Percentiles rank a stretch among this genome's conserved stretches.
Conservation (phyloP, 53 echinoderm and acorn worm genomes). For the Hippasteria phrygiana region DNA sequence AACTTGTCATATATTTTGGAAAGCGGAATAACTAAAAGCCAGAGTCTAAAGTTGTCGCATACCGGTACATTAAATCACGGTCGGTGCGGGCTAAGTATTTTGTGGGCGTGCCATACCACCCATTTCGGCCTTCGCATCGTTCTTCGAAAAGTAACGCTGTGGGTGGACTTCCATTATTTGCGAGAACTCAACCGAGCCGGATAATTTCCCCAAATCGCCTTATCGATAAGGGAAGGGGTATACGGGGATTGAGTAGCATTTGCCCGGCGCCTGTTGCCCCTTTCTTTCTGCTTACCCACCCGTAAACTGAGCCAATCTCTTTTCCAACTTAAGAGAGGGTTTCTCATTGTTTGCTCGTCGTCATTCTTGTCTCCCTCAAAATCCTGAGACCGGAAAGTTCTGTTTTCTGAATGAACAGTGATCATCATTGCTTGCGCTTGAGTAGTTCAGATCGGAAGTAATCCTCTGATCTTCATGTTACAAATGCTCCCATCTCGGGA, state of each 20-base stretch:
- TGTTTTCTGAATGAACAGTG: constrained; percentile 22
- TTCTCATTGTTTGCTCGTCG: background rate
- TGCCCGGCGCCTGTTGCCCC: no score
- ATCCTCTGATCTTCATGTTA: background rate
- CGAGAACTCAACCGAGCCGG: constrained; percentile 10
- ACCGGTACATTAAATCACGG: no score
- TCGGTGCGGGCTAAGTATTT: background rate
- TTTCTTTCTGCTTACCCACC: no score
- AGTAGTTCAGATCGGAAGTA: constrained; percentile 15
- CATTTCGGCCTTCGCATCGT: background rate
- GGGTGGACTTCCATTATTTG: background rate
- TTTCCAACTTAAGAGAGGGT: background rate
- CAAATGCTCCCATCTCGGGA: background rate
- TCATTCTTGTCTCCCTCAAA: background rate
- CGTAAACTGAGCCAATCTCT: background rate
- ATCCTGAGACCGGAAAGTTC: constrained; percentile 13
- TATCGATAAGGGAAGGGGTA: background rate
- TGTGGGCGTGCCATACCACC: background rate
- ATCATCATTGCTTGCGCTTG: constrained; percentile 47
- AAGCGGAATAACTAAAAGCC: no score
- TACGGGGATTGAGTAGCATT: background rate
- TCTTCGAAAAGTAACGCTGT: background rate
- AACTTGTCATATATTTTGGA: no score
- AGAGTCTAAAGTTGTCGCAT: no score
- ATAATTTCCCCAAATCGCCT: background rate